phyloP scores from a whole-genome alignment of 1,140 invertebrate species.

The Eupristina koningsbergeri region DNA sequence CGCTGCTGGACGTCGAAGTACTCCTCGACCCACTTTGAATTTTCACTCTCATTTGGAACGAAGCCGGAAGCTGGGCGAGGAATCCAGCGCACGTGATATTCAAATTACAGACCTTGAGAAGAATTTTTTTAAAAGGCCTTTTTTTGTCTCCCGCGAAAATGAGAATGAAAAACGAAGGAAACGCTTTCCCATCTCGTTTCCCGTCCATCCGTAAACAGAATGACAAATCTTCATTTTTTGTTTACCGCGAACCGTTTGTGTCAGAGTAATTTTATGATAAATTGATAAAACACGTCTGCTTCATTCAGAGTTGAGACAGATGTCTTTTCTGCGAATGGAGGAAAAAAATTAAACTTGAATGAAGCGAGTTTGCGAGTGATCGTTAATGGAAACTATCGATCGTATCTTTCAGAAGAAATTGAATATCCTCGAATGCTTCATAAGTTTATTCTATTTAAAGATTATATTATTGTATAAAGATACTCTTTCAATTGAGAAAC shows the following conservation, averaged over 20 bases:
- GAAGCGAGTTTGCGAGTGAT: neutral
- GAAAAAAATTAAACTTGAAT: neutral
- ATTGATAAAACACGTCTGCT: no score
- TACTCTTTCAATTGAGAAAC: neutral
- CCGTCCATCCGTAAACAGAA: no score
- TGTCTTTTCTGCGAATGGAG: neutral
- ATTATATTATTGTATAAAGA: neutral
- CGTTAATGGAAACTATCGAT: neutral
- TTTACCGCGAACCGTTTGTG: no score
- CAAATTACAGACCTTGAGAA: neutral
- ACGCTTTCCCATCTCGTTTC: no score
- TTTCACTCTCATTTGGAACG: neutral
- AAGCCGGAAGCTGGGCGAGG: neutral
- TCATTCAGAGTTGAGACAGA: no score
- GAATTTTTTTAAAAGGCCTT: neutral
- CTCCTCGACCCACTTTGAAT: neutral
- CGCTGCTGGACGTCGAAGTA: neutral
- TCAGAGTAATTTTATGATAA: no score
- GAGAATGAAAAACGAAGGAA: no score
- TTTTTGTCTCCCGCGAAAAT: neutral
- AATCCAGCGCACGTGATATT: neutral
- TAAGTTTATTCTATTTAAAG: neutral
- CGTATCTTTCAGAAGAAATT: neutral
- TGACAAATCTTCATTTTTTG: no score
- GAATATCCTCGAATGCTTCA: neutral